phyloP scores from a whole-genome alignment of 1,140 invertebrate genomes.

The Littorina saxatilis region DNA sequence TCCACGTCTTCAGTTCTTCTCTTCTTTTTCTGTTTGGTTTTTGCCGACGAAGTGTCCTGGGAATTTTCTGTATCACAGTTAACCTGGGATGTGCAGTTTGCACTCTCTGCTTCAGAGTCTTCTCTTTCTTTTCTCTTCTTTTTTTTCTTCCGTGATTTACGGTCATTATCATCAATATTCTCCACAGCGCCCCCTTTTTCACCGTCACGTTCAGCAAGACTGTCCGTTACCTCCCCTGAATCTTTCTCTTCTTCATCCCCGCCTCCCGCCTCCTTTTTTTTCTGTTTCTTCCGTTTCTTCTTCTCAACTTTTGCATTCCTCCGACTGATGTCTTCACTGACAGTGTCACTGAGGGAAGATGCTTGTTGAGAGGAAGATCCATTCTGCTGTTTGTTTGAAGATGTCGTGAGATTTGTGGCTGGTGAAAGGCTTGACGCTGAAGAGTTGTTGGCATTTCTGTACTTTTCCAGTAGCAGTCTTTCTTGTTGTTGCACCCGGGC shows the following conservation, averaged over 20 bases:
- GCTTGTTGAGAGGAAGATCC: no score
- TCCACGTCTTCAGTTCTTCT: not conserved
- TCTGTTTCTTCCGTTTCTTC: constrained; percentile 13
- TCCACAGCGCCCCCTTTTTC: not conserved
- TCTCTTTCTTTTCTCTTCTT: constrained; percentile 20
- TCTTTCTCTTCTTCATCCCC: not conserved
- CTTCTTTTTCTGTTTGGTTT: not conserved
- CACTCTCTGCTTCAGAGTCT: not conserved
- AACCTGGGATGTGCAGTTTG: no score
- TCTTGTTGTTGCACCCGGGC: constrained; percentile 72
- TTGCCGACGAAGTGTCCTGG: no score
- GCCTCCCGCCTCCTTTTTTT: not conserved
- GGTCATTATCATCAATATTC: not conserved
- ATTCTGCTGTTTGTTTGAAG: no score
- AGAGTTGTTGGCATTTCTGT: not conserved
- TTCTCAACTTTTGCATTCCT: constrained; percentile 8
- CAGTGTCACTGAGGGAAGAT: no score
- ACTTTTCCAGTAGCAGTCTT: constrained; percentile 71
- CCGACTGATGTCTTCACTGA: not conserved
- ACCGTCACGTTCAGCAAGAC: not conserved
- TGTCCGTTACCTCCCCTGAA: not conserved
- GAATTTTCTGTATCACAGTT: no score
- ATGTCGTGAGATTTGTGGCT: not conserved
- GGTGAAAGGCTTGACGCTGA: not conserved
- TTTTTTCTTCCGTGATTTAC: not conserved